These are phyloP conservation scores for Brachyrhaphis roseni DNA, from an alignment of 2,797 vertebrate genomes.

Conservation along the genomic window DNA sequence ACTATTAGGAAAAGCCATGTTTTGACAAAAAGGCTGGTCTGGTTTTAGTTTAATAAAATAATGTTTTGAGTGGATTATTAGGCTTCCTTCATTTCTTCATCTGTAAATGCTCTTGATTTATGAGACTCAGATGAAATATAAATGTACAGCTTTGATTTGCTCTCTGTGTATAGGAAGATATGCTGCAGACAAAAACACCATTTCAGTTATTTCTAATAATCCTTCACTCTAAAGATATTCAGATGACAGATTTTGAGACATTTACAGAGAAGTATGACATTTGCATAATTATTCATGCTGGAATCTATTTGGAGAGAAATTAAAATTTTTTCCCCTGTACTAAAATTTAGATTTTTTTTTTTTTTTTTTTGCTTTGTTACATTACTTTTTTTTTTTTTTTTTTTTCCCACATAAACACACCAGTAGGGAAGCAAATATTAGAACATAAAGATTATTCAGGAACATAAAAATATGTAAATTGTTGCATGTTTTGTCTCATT, in stretches of 20 bases:
- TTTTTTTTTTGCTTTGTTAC: not conserved
- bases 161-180: not conserved
- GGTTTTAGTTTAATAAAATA: not conserved
- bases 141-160: not conserved
- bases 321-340: too few species aligned
- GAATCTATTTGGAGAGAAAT: not conserved
- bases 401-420: too few species aligned
- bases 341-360: not conserved
- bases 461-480: not conserved
- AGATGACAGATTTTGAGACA: not conserved
- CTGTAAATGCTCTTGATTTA: not conserved
- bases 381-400: too few species aligned
- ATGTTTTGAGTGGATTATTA: not conserved
- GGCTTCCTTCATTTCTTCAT: not conserved
- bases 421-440: not conserved
- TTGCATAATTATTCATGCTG: not conserved
- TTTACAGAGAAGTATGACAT: not conserved
- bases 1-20: not conserved
- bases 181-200: not conserved
- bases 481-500: not conserved
- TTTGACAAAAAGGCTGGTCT: not conserved
- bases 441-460: not conserved
- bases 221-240: not conserved
- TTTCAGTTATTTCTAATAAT: not conserved
- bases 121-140: not conserved